Conservation (phyloP, 2,113 vertebrate species). For the Sylvietta virens region DNA sequence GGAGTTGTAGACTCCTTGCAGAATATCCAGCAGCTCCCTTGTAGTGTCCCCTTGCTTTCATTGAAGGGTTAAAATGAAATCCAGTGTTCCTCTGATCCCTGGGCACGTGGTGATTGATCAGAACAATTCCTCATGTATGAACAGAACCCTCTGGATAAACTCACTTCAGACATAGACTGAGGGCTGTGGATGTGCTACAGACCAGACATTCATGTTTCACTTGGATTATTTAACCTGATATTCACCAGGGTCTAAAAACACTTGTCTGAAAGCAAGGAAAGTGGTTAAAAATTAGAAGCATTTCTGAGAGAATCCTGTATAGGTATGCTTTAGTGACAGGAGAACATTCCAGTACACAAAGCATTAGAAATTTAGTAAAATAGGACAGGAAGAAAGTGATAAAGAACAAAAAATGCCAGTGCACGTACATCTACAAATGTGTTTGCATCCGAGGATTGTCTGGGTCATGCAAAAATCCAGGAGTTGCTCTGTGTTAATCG, state of each 20-base stretch:
- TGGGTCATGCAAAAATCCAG: not conserved
- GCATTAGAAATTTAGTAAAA: not conserved
- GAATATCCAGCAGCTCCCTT: constrained; percentile 7
- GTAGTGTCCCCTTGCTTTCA: not conserved
- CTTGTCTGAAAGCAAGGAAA: not conserved
- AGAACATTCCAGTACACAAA: not conserved
- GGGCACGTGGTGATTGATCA: constrained; percentile 26
- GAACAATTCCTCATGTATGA: constrained; percentile 62
- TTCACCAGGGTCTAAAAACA: not conserved
- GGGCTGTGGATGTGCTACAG: constrained; percentile 6
- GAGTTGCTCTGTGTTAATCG: not conserved
- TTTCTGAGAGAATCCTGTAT: not conserved
- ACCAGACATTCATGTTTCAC: constrained; percentile 39
- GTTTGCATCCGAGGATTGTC: not conserved
- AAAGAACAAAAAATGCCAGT: not conserved
- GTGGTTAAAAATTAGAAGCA: constrained; percentile 25
- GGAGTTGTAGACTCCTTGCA: not conserved
- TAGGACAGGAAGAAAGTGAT: not conserved
- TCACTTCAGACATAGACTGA: constrained; percentile 11
- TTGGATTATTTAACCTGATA: constrained; percentile 37
- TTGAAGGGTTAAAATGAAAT: not conserved
- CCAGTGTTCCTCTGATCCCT: constrained; percentile 30
- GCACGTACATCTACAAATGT: accelerated
- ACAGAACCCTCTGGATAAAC: constrained; percentile 55
- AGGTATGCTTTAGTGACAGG: not conserved